Conservation (phyloP, 2,797 vertebrate genomes). For the Serranus cabrilla region DNA sequence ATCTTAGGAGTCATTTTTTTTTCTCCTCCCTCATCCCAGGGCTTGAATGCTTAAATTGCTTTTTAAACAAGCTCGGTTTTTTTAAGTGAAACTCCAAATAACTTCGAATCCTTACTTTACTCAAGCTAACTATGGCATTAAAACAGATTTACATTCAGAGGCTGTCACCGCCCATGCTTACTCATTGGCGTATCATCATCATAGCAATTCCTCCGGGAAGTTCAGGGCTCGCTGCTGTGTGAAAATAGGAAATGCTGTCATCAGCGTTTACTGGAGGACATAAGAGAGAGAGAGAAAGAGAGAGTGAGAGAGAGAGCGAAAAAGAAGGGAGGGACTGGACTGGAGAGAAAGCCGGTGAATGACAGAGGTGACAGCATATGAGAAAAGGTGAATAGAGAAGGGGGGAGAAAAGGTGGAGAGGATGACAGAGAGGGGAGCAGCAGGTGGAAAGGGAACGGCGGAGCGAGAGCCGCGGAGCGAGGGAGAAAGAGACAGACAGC, state of each 20-base stretch:
- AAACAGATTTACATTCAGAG: slow-evolving; percentile 60
- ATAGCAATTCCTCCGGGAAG: slow-evolving; percentile 56
- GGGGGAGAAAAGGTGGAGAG: slow-evolving; percentile 30
- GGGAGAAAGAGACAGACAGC: slow-evolving; percentile 44
- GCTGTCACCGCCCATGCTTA: slow-evolving; percentile 58
- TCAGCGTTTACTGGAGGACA: slow-evolving; percentile 66
- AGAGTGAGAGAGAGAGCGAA: not conserved
- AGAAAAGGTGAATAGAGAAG: slow-evolving; percentile 38
- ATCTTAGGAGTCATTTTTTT: slow-evolving; percentile 3
- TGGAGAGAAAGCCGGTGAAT: slow-evolving; percentile 20
- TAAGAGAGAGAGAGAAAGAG: slow-evolving; percentile 7
- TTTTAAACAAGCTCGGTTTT: not conserved
- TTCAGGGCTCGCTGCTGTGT: slow-evolving; percentile 45
- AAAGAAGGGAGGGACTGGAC: not conserved
- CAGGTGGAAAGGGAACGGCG: slow-evolving; percentile 50
- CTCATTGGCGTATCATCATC: slow-evolving; percentile 68
- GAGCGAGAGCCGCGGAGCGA: slow-evolving; percentile 31
- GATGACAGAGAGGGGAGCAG: slow-evolving; percentile 52
- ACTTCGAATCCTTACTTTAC: not conserved
- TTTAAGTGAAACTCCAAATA: not conserved
- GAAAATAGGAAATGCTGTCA: slow-evolving; percentile 73
- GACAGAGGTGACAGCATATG: slow-evolving; percentile 28
- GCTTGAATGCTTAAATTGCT: slow-evolving; percentile 13
- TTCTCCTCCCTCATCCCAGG: slow-evolving; percentile 6
- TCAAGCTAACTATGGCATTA: slow-evolving; percentile 1